Evolutionary conservation across 2,113 vertebrate species (phyloP), one percentile per base, ranked within the genome.

Genomic region (Neogobius melanostomus): DNA sequence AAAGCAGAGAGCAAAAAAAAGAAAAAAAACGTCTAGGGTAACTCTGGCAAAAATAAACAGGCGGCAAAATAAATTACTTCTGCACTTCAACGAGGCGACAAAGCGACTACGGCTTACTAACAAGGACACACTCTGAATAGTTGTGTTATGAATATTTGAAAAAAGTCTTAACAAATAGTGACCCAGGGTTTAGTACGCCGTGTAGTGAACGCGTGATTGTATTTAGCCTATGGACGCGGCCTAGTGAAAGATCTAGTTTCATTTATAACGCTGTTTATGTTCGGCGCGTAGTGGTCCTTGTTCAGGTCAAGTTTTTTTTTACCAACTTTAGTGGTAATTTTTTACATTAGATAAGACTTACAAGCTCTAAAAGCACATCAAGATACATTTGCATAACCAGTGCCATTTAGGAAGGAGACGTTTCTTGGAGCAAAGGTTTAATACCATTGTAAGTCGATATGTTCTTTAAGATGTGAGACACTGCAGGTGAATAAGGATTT

Each of bases 1-100:
- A 70, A 77, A 67, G 54, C 67, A 44, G 28, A 4, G 28, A 36
- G 21, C 17, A 66, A 43, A 59, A 60, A 60, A 69, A 10, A 71
- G 51, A 77, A 11, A 60, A 79, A 61, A 66, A 21, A 43, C 64
- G 44, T 47, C 72, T 43, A 70, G 59, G 14, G 17, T 6, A 1
- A 56, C 21, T 47, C 68, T 42, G 42, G 62, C 45, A 54, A 17
- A 59, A 62, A 80, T 72, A 56, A 64, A 72, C 45, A 68, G 15
- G 49, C 46, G 51, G 0, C 44, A 71, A 73, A 70, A 65, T 70
- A 68, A 42, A 51, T 66, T 53, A 28, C 42, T 46, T 7, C 57
- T 9, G 0, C 44, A 72, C 66, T 74, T 10, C 44, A 78, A 68
- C 42, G 45, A 61, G n/a, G 57, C 50, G 47, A 8, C 42, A 56